Conservation (phyloP, 2,797 vertebrate genomes). For the Crocidura indochinensis region DNA sequence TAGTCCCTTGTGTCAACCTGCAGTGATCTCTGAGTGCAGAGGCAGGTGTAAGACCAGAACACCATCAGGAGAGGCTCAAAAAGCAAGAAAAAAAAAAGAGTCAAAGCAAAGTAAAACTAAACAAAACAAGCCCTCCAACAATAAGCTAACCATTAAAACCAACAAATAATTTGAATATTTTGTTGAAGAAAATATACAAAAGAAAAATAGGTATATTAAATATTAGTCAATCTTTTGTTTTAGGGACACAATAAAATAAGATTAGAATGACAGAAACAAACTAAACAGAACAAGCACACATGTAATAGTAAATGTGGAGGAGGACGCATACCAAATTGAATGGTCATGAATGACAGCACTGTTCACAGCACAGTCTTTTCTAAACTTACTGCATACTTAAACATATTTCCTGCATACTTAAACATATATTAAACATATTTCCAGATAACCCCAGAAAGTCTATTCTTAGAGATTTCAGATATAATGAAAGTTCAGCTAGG, state of each 20-base stretch:
- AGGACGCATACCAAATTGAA: background rate
- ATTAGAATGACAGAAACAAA: background rate
- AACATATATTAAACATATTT: slow-evolving; percentile 10
- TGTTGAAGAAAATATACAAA: slow-evolving; percentile 33
- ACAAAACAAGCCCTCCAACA: background rate
- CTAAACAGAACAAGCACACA: background rate
- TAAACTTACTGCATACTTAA: background rate
- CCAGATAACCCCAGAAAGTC: background rate
- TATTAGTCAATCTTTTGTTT: background rate
- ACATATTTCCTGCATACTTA: background rate
- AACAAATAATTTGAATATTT: slow-evolving; percentile 2
- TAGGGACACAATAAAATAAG: background rate
- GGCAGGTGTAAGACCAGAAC: too few species aligned
- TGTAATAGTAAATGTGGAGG: background rate
- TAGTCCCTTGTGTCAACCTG: too few species aligned
- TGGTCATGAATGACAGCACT: background rate
- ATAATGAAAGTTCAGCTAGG: slow-evolving; percentile 18
- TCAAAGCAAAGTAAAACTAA: too few species aligned
- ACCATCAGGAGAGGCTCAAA: too few species aligned
- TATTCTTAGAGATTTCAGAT: slow-evolving; percentile 36
- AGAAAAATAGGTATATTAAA: slow-evolving; percentile 20
- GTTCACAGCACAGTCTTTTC: background rate
- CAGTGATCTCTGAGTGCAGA: too few species aligned
- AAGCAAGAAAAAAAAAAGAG: too few species aligned
- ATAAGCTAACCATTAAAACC: slow-evolving; percentile 13